Evolutionary conservation across 2,797 vertebrate genomes (phyloP).

Genomic region (Peromyscus aztecus): DNA sequence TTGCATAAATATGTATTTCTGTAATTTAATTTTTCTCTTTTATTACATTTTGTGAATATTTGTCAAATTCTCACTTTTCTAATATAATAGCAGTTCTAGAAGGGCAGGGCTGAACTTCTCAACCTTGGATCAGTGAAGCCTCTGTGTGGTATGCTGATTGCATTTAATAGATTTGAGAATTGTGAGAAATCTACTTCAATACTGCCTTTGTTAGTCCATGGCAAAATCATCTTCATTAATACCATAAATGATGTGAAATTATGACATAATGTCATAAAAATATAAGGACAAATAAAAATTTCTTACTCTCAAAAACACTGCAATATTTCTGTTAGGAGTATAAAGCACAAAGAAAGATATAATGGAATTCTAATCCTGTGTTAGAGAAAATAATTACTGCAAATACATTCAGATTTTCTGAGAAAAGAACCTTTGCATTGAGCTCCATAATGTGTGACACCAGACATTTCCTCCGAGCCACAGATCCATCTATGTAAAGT

Average conservation of each 20-base stretch:
- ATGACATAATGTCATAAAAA: background rate
- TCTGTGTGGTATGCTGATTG: background rate
- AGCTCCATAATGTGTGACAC: background rate
- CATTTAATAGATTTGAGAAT: background rate
- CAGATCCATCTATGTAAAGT: background rate
- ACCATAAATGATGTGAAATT: constrained; percentile 1
- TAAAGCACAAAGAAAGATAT: constrained; percentile 16
- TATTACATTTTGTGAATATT: background rate
- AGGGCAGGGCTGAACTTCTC: background rate
- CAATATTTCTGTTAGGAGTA: background rate
- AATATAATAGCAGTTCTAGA: background rate
- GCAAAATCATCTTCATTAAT: constrained; percentile 11
- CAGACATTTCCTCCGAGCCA: background rate
- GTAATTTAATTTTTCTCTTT: background rate
- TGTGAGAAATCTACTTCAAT: background rate
- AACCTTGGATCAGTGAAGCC: background rate
- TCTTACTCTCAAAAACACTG: constrained; percentile 6
- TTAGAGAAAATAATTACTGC: background rate
- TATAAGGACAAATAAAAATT: constrained; percentile 41
- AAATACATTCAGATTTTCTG: constrained; percentile 51
- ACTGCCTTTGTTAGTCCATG: background rate
- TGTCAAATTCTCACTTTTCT: background rate
- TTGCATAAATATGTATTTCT: background rate
- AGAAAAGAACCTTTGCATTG: constrained; percentile 6
- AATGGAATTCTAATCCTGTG: background rate